phyloP scores from a whole-genome alignment of 2,797 vertebrate genomes.

The Mormyrops boulengeri region DNA sequence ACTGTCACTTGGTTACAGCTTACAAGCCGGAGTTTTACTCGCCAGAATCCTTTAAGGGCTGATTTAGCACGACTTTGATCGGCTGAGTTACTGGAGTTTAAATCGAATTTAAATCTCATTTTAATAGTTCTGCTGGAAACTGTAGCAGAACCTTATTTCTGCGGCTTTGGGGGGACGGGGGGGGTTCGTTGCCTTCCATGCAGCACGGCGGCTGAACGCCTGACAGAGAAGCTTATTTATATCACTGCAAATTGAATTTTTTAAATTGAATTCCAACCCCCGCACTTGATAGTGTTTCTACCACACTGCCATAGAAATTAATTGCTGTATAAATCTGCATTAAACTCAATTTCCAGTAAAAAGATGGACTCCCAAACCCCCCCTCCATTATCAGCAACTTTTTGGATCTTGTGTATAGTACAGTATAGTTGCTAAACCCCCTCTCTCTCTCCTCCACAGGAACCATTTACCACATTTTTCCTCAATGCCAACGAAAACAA shows the following conservation, averaged over 20 bases:
- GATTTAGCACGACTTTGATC: neutral
- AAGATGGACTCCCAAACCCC: neutral
- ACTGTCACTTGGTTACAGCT: neutral
- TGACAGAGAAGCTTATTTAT: neutral
- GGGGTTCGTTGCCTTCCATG: neutral
- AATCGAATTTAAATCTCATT: neutral
- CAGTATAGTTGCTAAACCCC: neutral
- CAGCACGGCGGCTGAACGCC: neutral
- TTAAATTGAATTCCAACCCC: neutral
- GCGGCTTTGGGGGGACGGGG: neutral
- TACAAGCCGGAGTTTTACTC: neutral
- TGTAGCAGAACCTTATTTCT: neutral
- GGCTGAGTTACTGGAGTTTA: neutral
- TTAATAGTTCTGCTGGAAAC: neutral
- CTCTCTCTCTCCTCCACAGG: constrained; percentile 57
- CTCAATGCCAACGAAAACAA: constrained; percentile 88
- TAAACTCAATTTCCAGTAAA: neutral
- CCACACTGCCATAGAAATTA: neutral
- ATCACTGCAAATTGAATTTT: neutral
- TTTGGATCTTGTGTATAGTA: neutral
- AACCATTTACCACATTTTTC: constrained; percentile 95
- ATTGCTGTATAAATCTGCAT: neutral
- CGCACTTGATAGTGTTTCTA: neutral
- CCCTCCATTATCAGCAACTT: neutral
- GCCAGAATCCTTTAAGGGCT: neutral